phyloP scores from a whole-genome alignment of 2,888 invertebrate species.

The Tridacna gigas region DNA sequence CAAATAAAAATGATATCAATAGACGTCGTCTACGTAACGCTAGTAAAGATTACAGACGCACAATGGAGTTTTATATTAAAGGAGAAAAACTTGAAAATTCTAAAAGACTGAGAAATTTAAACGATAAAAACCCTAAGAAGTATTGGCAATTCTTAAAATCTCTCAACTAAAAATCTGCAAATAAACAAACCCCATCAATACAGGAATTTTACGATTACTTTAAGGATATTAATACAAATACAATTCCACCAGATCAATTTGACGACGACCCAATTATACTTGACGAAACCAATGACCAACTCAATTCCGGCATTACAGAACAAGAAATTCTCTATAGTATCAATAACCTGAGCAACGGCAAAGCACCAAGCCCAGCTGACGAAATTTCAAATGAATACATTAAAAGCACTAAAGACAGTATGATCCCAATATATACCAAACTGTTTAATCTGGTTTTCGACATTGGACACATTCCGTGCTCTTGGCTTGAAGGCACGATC shows the following conservation, averaged over 20 bases:
- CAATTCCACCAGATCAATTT: background rate
- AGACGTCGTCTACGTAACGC: background rate
- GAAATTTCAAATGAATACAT: constrained; percentile 34
- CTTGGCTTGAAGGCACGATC: constrained; percentile 16
- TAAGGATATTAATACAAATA: constrained; percentile 12
- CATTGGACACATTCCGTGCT: constrained; percentile 11
- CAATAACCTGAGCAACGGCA: constrained; percentile 1
- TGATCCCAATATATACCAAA: constrained; percentile 4
- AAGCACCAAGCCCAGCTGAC: no score
- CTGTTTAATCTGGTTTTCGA: constrained; percentile 22
- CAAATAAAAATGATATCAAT: background rate
- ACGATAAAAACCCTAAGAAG: constrained; percentile 14
- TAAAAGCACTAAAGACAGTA: background rate
- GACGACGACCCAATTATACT: background rate
- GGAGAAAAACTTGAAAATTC: background rate
- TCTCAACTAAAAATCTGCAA: constrained; percentile 11
- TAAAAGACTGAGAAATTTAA: constrained; percentile 16
- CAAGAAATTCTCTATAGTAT: constrained; percentile 8
- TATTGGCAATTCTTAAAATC: constrained; percentile 33
- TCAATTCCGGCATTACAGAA: constrained; percentile 4
- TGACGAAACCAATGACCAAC: background rate
- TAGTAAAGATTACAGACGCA: constrained; percentile 24
- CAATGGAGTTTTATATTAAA: constrained; percentile 26
- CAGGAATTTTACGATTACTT: constrained; percentile 23
- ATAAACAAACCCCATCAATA: background rate